Conservation (phyloP, 2,797 vertebrate genomes). For the Eulemur rubriventer region DNA sequence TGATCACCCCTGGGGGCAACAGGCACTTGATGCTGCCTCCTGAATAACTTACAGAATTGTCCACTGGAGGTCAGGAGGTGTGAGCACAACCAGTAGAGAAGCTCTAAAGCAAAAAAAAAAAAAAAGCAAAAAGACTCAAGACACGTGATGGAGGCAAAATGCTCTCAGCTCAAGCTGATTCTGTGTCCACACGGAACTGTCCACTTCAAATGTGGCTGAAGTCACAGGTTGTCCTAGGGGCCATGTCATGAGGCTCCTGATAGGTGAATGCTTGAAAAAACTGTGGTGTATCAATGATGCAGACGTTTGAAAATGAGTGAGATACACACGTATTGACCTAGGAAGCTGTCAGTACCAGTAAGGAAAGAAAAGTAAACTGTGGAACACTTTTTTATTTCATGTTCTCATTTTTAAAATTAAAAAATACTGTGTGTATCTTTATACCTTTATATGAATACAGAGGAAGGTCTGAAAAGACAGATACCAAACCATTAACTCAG, state of each 20-base stretch:
- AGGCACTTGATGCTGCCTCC: not conserved
- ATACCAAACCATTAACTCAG: not conserved
- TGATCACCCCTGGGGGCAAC: not conserved
- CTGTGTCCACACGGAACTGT: not conserved
- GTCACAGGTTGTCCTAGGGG: not conserved
- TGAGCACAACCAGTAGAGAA: not conserved
- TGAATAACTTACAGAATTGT: not conserved
- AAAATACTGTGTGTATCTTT: not conserved
- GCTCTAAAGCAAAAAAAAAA: not conserved
- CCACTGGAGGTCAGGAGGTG: not conserved
- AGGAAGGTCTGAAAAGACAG: not conserved
- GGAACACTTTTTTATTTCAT: not conserved
- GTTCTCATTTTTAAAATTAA: not conserved
- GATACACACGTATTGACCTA: not conserved
- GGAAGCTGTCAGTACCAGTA: not conserved
- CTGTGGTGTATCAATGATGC: not conserved
- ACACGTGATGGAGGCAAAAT: not conserved
- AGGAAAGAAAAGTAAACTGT: not conserved
- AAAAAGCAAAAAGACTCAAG: not conserved
- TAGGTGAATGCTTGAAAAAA: not conserved
- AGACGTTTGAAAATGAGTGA: not conserved
- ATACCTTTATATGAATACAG: not conserved
- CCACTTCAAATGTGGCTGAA: not conserved
- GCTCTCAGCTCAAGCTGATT: not conserved
- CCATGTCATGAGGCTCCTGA: not conserved